Conservation (phyloP, 2,888 invertebrate species). For the Drosophila formosana region DNA sequence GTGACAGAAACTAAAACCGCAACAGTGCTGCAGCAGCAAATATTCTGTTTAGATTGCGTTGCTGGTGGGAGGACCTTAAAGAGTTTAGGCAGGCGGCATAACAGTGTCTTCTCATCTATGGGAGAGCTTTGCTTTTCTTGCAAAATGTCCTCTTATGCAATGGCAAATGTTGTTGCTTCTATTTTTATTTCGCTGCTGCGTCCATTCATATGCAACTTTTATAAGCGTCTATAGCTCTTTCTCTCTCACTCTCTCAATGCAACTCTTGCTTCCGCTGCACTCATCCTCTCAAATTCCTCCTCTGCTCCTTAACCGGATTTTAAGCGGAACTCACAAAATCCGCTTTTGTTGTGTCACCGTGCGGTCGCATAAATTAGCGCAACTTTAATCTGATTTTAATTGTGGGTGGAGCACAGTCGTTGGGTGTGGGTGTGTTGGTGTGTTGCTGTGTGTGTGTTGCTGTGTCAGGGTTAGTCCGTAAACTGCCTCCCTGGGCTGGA, state of each 20-base stretch:
- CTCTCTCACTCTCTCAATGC: neutral
- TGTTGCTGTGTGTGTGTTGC: slow-evolving; percentile 36
- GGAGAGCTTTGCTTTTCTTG: slow-evolving; percentile 6
- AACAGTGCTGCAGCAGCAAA: slow-evolving; percentile 16
- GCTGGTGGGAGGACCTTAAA: neutral
- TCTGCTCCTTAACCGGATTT: slow-evolving; percentile 33
- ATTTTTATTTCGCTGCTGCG: slow-evolving; percentile 8
- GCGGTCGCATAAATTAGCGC: slow-evolving; percentile 83
- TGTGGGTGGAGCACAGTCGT: slow-evolving; percentile 44
- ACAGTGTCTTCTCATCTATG: slow-evolving; percentile 3
- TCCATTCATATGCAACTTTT: slow-evolving; percentile 5
- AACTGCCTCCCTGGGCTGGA: slow-evolving; percentile 28
- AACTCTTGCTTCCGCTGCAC: slow-evolving; percentile 1
- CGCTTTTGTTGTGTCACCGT: slow-evolving; percentile 78
- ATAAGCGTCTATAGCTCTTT: neutral
- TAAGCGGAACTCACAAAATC: slow-evolving; percentile 44
- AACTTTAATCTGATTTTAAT: slow-evolving; percentile 83
- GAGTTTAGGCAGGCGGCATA: neutral
- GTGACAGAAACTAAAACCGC: slow-evolving; percentile 41
- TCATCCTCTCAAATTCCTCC: neutral
- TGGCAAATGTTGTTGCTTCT: slow-evolving; percentile 3
- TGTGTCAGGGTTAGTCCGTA: slow-evolving; percentile 58
- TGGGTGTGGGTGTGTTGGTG: neutral
- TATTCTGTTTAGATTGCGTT: slow-evolving; percentile 22
- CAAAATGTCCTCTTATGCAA: slow-evolving; percentile 8